Percentiles rank a stretch among this genome's conserved stretches.
Conservation (phyloP, 2,888 invertebrate genomes). For the Orthosia incerta region DNA sequence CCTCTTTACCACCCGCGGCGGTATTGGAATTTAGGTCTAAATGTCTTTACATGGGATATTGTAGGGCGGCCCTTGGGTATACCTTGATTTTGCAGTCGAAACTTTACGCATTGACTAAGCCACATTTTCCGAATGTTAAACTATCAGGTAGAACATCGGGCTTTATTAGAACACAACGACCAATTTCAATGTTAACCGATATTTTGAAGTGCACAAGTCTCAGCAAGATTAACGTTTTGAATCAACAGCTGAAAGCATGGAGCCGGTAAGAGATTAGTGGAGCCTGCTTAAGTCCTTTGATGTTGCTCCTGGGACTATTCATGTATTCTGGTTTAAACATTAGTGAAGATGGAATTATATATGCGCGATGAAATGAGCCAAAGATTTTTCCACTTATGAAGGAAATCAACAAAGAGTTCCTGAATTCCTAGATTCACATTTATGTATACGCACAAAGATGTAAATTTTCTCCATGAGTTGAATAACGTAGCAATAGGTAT, state of each 20-base stretch:
- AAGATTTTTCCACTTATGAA: too few relatives aligned
- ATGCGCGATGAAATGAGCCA: too few relatives aligned
- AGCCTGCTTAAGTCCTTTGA: slow-evolving; percentile 18
- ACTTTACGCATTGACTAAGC: slow-evolving; percentile 15
- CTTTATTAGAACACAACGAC: neutral
- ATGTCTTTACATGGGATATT: slow-evolving; percentile 46
- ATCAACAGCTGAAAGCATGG: slow-evolving; percentile 6
- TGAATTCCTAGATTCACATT: neutral
- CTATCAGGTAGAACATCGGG: neutral
- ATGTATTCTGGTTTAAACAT: neutral
- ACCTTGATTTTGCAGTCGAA: slow-evolving; percentile 2
- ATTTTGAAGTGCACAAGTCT: neutral
- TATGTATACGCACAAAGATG: too few relatives aligned
- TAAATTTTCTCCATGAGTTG: too few relatives aligned
- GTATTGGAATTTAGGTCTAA: slow-evolving; percentile 52
- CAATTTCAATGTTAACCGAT: neutral
- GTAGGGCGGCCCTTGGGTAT: slow-evolving; percentile 13
- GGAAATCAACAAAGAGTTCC: neutral
- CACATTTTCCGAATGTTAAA: slow-evolving; percentile 10
- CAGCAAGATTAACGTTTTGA: slow-evolving; percentile 4
- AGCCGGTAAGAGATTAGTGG: slow-evolving; percentile 12
- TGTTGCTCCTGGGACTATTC: neutral
- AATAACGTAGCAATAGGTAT: too few relatives aligned
- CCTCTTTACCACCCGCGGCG: slow-evolving; percentile 46
- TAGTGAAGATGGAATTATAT: neutral